Evolutionary conservation across 2,797 vertebrate genomes (phyloP).

Genomic region (Sandelia bainsii): DNA sequence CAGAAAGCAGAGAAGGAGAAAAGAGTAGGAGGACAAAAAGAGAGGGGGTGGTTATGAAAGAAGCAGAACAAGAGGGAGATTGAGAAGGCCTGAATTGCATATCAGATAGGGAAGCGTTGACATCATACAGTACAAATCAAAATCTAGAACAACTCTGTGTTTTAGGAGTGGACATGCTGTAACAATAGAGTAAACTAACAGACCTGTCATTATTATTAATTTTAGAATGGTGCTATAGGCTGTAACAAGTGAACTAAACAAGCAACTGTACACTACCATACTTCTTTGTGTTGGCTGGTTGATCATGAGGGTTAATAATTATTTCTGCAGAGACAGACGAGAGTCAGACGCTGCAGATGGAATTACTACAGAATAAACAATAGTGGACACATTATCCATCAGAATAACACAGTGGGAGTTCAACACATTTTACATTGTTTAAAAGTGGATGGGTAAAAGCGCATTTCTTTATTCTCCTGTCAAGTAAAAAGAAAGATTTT

Average conservation of each 20-base stretch:
- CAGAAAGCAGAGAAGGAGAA: slow-evolving; percentile 55
- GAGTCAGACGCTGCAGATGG: neutral
- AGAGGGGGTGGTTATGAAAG: slow-evolving; percentile 43
- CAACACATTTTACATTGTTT: neutral
- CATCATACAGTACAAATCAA: neutral
- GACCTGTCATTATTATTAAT: neutral
- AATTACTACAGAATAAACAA: neutral
- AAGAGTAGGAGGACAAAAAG: slow-evolving; percentile 28
- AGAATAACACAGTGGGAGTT: neutral
- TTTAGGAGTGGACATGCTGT: neutral
- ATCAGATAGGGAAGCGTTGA: slow-evolving; percentile 3
- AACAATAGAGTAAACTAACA: neutral
- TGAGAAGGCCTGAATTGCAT: slow-evolving; percentile 23
- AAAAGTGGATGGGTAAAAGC: neutral
- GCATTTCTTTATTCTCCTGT: neutral
- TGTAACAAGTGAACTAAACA: neutral
- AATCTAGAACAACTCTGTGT: neutral
- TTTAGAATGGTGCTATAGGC: neutral
- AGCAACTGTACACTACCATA: too few relatives aligned
- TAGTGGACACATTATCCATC: neutral
- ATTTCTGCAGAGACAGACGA: neutral
- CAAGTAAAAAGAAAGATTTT: neutral
- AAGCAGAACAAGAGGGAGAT: slow-evolving; percentile 51
- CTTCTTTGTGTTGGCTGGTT: neutral
- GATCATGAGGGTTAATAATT: too few relatives aligned